Base-by-base conservation (phyloP, 2,888 invertebrate genomes). In the Tanytarsus gracilentus region DNA sequence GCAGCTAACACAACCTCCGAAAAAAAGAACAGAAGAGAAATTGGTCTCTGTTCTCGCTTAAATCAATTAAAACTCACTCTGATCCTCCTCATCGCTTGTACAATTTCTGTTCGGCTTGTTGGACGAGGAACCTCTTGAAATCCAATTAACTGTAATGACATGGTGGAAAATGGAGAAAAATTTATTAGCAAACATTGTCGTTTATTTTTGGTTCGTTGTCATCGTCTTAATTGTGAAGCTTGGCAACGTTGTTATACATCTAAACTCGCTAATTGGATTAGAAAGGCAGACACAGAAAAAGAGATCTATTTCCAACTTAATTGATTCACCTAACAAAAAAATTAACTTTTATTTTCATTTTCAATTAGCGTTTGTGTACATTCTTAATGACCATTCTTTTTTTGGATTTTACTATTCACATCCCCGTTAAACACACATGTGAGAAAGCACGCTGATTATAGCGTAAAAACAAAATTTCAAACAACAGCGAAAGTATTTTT, bases 11-110 rank as follows among this genome's bases (percentile, higher is more conserved):
- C 8, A 9, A 8, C 7, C 40, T 40, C 9, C 14, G 11, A 5
- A 48, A 18, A 4, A 23, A 23, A 48, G n/a, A 18, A 8, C 4
- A 9, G 48, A 48, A 21, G n/a, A n/a, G n/a, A n/a, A n/a, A n/a
- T n/a, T n/a, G 40, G 40, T 9, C n/a, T 6, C n/a, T 9, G 14
- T 7, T 40, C 40, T 59, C n/a, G 48, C 33, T 52, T 30, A 59
- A 52, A 39, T 61, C 30, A 56, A 51, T n/a, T 5, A 16, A 8
- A 51, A 80, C 87, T 89, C 77, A 97, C 97, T 73, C 98, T 84
- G 72, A 98, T 97, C 70, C 95, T 82, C 64, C 98, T 85, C 98
- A 99, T 99, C 64, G 98, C 97, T 64, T 97, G 95, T 62, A 99
- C 98, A 72, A 99, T 99, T 78, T 99, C 98, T 66, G 97, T 90